phyloP scores from a whole-genome alignment of 1,140 invertebrate genomes.

The Drosophila elegans region DNA sequence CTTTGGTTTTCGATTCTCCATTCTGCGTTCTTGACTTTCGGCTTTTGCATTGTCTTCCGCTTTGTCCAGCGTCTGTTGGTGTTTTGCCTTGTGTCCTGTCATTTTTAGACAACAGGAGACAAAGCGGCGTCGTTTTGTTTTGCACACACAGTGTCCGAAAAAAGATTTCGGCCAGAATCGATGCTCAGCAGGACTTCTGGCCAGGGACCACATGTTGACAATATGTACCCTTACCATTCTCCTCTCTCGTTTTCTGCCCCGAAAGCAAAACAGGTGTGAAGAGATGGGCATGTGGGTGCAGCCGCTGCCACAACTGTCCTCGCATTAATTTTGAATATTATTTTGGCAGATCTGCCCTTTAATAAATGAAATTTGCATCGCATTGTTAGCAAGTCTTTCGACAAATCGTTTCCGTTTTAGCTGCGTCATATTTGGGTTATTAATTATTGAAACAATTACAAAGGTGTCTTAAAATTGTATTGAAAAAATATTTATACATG shows the following conservation, averaged over 20 bases:
- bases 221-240: constrained; percentile 19
- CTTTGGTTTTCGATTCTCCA: constrained; percentile 29
- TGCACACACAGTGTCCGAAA: constrained; percentile 43
- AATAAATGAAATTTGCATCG: constrained; percentile 71
- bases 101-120: constrained; percentile 68
- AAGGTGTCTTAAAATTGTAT: not conserved
- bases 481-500: too few species aligned
- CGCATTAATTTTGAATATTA: constrained; percentile 80
- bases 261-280: constrained; percentile 68
- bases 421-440: constrained; percentile 57
- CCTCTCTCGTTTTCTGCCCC: too few species aligned
- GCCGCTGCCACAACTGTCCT: constrained; percentile 35
- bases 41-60: constrained; percentile 17
- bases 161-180: constrained; percentile 39
- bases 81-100: constrained; percentile 66
- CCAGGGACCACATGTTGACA: constrained; percentile 76
- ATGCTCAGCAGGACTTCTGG: constrained; percentile 59
- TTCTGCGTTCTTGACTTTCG: constrained; percentile 14
- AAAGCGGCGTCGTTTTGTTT: constrained; percentile 81
- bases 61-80: constrained; percentile 40
- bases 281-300: constrained; percentile 69
- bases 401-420: constrained; percentile 68
- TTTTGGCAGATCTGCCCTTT: constrained; percentile 70
- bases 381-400: constrained; percentile 65
- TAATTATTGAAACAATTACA: constrained; percentile 39